Base-by-base conservation (phyloP, 2,888 invertebrate genomes). In the Drosophila bunnanda region DNA sequence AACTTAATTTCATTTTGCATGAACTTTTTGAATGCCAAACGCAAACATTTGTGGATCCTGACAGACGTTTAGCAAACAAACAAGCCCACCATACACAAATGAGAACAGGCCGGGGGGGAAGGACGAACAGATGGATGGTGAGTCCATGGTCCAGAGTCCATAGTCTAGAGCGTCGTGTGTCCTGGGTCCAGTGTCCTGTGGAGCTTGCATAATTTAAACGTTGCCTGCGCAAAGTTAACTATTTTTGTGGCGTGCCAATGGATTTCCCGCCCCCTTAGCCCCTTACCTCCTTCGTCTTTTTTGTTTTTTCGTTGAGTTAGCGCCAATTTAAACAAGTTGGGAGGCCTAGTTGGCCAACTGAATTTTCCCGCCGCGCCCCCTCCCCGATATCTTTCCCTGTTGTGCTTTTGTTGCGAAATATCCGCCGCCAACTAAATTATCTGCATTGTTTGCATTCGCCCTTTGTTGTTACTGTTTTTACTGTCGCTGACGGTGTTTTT, bases 121-220 rank as follows among this genome's bases (percentile, higher is more conserved):
- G 20, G 30, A 32, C 6, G 32, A 2, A 17, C 38, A 22, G 46
- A 17, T 54, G 55, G 22, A 36, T 55, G n/a, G 32, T 34, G 28
- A 25, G 43, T 48, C 43, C 55, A 44, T 61, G 56, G 80, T 70
- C 17, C 44, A 70, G 46, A 60, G 74, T 68, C 25, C 61, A 67
- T 52, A 73, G 58, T 15, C 43, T 43, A 41, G 52, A 38, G 64
- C 57, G 80, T 73, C 34, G 60, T 71, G 58, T 62, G 74, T 82
- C 30, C 50, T 22, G 8, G 50, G 61, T 46, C 54, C 66, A 57
- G 60, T 67, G 75, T 75, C 48, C 75, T 86, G 78, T 75, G 64
- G 82, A 74, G 86, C 34, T 61, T 83, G 87, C 89, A 83, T 89
- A 83, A 89, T 89, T 83, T 83, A 87, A 87, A 77, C 57, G 81